Evolutionary conservation across 2,797 vertebrate species (phyloP).

Genomic region (Sebastes vulpes): DNA sequence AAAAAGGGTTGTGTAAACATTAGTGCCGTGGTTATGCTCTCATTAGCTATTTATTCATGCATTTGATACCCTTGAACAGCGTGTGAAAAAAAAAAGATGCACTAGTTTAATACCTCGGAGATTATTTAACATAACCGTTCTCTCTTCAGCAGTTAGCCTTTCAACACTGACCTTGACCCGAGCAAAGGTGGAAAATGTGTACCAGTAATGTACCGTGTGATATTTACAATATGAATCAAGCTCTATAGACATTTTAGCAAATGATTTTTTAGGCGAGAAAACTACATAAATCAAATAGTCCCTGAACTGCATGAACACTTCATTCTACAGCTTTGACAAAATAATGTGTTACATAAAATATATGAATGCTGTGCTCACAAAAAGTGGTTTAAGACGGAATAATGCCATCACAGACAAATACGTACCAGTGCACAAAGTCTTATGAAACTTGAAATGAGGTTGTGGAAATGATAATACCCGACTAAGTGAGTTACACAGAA

Average conservation of each 20-base stretch:
- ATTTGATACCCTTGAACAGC: constrained; percentile 40
- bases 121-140: constrained; percentile 30
- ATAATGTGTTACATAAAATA: constrained; percentile 1
- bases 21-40: constrained; percentile 32
- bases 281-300: constrained; percentile 20
- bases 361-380: constrained; percentile 6
- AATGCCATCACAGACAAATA: constrained; percentile 12
- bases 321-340: constrained; percentile 22
- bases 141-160: constrained; percentile 26
- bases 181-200: background rate
- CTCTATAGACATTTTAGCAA: constrained; percentile 19
- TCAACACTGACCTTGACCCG: constrained; percentile 37
- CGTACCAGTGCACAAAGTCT: background rate
- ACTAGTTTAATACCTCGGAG: constrained; percentile 36
- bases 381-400: constrained; percentile 24
- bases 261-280: constrained; percentile 1
- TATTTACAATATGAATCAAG: constrained; percentile 42
- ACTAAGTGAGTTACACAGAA: constrained; percentile 12
- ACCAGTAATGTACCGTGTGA: constrained; percentile 22
- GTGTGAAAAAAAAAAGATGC: constrained; percentile 29
- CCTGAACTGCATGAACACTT: constrained; percentile 31
- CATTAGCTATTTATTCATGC: constrained; percentile 56
- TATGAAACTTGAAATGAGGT: background rate
- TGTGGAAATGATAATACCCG: background rate
- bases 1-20: constrained; percentile 61